Evolutionary conservation across 2,888 invertebrate genomes (phyloP).

Genomic region (Pheosia gnoma): DNA sequence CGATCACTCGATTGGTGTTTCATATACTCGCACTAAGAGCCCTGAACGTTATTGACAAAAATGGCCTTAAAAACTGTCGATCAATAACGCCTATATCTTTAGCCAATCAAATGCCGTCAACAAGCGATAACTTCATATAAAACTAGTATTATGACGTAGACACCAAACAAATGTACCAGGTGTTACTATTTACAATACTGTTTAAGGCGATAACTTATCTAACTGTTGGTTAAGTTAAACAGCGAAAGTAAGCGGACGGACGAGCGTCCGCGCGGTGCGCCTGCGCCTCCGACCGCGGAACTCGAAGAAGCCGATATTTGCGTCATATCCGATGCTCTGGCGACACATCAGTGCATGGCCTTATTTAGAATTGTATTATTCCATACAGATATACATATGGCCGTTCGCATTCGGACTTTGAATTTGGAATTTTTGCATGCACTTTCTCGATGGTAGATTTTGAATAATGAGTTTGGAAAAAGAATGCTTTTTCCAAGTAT

Average conservation of each 20-base stretch:
- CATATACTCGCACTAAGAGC: too few species aligned
- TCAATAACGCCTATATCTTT: too few species aligned
- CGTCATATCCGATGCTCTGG: slow-evolving; percentile 52
- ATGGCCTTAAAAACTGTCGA: too few species aligned
- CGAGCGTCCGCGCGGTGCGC: slow-evolving; percentile 41
- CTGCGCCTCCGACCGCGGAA: slow-evolving; percentile 40
- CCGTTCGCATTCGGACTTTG: slow-evolving; percentile 23
- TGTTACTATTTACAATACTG: slow-evolving; percentile 41
- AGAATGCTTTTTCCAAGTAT: neutral
- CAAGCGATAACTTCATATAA: slow-evolving; percentile 5
- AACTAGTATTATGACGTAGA: slow-evolving; percentile 9
- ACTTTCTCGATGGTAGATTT: neutral
- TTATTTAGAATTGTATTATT: slow-evolving; percentile 43
- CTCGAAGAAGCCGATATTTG: slow-evolving; percentile 39
- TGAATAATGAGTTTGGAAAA: neutral
- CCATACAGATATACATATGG: slow-evolving; percentile 35
- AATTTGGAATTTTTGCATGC: neutral
- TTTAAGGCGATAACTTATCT: slow-evolving; percentile 42
- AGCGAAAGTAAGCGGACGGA: slow-evolving; percentile 54
- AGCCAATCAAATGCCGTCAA: slow-evolving; percentile 1
- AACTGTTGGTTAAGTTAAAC: slow-evolving; percentile 41
- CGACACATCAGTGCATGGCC: slow-evolving; percentile 27
- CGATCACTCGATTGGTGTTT: too few species aligned
- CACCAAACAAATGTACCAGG: slow-evolving; percentile 21
- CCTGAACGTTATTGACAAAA: too few species aligned